Conservation (phyloP, 2,113 vertebrate species). For the Amphiprion percula region DNA sequence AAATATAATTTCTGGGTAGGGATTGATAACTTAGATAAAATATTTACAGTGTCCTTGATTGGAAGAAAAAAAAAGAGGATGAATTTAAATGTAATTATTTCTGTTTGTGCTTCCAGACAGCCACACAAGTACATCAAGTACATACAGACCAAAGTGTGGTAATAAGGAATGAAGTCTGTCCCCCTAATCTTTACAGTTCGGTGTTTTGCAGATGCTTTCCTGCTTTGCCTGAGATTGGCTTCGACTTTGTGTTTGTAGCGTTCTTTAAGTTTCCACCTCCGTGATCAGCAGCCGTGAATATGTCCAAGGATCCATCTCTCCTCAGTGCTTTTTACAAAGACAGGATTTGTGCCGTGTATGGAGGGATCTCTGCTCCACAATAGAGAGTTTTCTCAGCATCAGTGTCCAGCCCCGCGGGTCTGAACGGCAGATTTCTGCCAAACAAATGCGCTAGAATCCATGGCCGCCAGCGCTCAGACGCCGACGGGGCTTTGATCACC, state of each 20-base stretch:
- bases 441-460: conserved; percentile 91
- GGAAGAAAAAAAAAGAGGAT: conserved; percentile 1
- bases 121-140: conserved; percentile 5
- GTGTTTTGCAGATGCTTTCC: conserved; percentile 52
- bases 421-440: conserved; percentile 86
- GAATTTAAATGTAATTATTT: conserved; percentile 17
- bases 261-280: conserved; percentile 80
- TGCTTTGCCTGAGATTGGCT: conserved; percentile 58
- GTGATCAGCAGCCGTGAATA: conserved; percentile 71
- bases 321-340: conserved; percentile 70
- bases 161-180: conserved; percentile 12
- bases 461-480: conserved; percentile 87
- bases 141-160: conserved; percentile 22
- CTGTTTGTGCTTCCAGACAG: background rate
- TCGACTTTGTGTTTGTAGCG: conserved; percentile 74
- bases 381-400: conserved; percentile 92
- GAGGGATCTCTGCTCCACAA: conserved; percentile 84
- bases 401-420: conserved; percentile 87
- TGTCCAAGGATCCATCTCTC: conserved; percentile 75
- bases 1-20: conserved; percentile 43
- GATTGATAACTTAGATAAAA: conserved; percentile 14
- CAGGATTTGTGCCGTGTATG: conserved; percentile 81
- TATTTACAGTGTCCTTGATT: conserved; percentile 39
- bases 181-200: conserved; percentile 32
- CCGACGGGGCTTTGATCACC: conserved; percentile 94